Evolutionary conservation across 2,113 vertebrate species (phyloP), one percentile per base, ranked within the genome.

Genomic region (Oreochromis spilurus): DNA sequence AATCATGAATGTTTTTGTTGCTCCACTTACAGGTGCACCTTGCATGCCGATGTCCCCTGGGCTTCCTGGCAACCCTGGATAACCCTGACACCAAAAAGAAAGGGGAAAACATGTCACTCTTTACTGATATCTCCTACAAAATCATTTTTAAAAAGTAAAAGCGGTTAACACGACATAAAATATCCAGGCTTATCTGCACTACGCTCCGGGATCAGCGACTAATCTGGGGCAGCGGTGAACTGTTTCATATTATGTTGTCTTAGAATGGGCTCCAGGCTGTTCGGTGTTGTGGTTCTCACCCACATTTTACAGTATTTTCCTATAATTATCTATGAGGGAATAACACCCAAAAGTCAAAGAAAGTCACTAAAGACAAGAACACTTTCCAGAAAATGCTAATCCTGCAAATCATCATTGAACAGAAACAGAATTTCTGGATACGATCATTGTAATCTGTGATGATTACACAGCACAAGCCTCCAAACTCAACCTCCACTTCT

Each of bases 11-110:
- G 45, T 77, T 77, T 0, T 34, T 8, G 26, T 1, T 52, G 26
- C 10, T 34, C 7, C 45, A 99, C 99, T 96, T 97, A 99, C 99
- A 85, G 96, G 94, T 85, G 97, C 91, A 83, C 99, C 99, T 90
- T 97, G 95, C 60, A 97, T 94, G 4, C 98, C 99, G 2, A 97
- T n/a, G 77, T 97, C 95, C 38, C 99, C 99, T 80, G 97, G 95
- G 93, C 93, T 34, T 50, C 99, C 99, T 86, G 98, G 95, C 89
- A 96, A 89, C 86, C 99, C 99, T 87, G 97, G 92, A 93, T 99
- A 99, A 12, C 99, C 99, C 98, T 99, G 88, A 57, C 87, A 92
- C 40, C 87, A 86, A 93, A 79, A 96, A 90, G 9, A 94, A 52
- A 93, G 82, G 81, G 16, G 17, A 6, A 82, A 7, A 67, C 58